Percentiles rank a stretch among this genome's conserved stretches.
phyloP scores from a whole-genome alignment of 2,888 invertebrate species.

The Polyploca ridens region DNA sequence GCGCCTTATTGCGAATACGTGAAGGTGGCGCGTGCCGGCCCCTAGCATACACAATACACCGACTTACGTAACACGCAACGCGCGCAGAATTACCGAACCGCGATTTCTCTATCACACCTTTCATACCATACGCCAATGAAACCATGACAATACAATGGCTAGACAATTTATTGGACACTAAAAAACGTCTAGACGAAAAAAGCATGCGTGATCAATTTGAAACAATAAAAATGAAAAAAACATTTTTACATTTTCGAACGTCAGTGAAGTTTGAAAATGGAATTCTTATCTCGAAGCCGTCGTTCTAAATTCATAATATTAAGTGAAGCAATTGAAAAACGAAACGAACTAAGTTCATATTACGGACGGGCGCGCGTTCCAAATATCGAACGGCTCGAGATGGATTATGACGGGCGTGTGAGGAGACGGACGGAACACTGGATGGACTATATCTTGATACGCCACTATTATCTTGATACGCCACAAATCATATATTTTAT shows the following conservation, averaged over 20 bases:
- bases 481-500: constrained; percentile 53
- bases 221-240: constrained; percentile 29
- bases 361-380: constrained; percentile 77
- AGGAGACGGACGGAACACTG: constrained; percentile 59
- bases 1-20: constrained; percentile 67
- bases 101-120: constrained; percentile 80
- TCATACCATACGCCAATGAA: constrained; percentile 50
- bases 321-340: constrained; percentile 83
- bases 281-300: constrained; percentile 68
- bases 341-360: constrained; percentile 80
- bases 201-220: constrained; percentile 39
- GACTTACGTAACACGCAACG: constrained; percentile 75
- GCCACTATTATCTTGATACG: constrained; percentile 61
- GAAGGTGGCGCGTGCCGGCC: constrained; percentile 69
- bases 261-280: constrained; percentile 45
- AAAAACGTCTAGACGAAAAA: constrained; percentile 69
- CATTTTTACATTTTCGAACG: constrained; percentile 35
- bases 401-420: constrained; percentile 71
- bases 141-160: constrained; percentile 62
- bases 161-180: constrained; percentile 56
- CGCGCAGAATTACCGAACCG: constrained; percentile 71
- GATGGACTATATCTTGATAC: constrained; percentile 49
- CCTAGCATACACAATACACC: constrained; percentile 56
- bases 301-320: constrained; percentile 81
- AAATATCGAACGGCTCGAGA: constrained; percentile 77